Conservation (phyloP, 1,140 invertebrate species). For the Ladona fulva region DNA sequence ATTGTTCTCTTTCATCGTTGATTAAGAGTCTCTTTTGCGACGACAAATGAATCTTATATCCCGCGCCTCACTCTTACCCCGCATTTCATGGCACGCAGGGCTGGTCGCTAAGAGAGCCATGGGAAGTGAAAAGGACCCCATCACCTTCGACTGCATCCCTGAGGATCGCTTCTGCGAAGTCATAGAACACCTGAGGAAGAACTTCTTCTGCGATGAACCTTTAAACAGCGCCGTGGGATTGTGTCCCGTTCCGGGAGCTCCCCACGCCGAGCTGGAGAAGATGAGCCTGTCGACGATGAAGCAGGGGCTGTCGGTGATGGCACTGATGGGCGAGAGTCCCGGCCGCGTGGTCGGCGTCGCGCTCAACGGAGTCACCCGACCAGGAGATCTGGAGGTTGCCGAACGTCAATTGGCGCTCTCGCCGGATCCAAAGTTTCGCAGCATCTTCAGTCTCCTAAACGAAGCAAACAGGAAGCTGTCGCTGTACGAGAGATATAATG, state of each 20-base stretch:
- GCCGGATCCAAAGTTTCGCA: constrained; percentile 51
- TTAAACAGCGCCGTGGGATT: constrained; percentile 64
- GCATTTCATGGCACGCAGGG: not conserved
- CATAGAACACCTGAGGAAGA: constrained; percentile 55
- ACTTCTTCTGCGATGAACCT: constrained; percentile 71
- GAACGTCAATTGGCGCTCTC: constrained; percentile 45
- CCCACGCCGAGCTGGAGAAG: constrained; percentile 60
- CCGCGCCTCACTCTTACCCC: not conserved
- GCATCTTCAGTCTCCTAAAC: constrained; percentile 54
- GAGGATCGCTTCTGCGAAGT: constrained; percentile 47
- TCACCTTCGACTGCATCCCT: constrained; percentile 43
- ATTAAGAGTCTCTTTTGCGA: not conserved
- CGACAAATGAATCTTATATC: not conserved
- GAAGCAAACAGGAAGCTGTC: constrained; percentile 50
- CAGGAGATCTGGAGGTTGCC: constrained; percentile 47
- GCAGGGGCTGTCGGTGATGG: constrained; percentile 63
- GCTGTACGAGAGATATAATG: constrained; percentile 51
- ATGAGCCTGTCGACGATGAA: constrained; percentile 57
- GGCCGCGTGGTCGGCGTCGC: constrained; percentile 55
- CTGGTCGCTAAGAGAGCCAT: not conserved
- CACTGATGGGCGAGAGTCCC: constrained; percentile 44
- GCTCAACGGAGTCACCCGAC: constrained; percentile 50
- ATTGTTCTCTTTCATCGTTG: too few relatives aligned
- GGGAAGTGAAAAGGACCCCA: constrained; percentile 24
- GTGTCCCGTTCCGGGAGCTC: constrained; percentile 50